Base-by-base conservation (phyloP, 2,888 invertebrate species). In the Drosophila testacea region DNA sequence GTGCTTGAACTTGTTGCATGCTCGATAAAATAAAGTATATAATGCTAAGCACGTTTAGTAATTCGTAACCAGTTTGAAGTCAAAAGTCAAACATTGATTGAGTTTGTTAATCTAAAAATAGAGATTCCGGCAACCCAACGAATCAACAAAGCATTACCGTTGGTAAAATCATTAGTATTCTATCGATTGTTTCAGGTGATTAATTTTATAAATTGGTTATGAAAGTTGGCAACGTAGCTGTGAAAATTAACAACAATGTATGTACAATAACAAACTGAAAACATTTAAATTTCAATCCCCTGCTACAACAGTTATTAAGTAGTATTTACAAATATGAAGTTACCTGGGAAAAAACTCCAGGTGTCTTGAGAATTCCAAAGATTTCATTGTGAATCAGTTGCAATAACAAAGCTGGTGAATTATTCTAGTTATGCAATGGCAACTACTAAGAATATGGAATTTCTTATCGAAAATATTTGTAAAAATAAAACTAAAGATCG, bases 101-200 rank as follows among this genome's bases (percentile, higher is more conserved):
- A 62, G 34, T 47, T 56, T 11, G 50, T 73, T 41, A 64, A 56
- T 57, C 65, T 74, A 74, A 52, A 76, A 74, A 71, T 74, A 74
- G 48, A 32, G 16, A 36, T 47, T 55, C 46, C 30, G 50, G 38
- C 38, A 73, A 62, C 10, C 42, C n/a, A 50, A 57, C 28, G 47
- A 30, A 48, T 52, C 13, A 13, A 34, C 47, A 7, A 48, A 48
- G 13, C 30, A 47, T 1, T 22, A 22, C 32, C n/a, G n/a, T 51
- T 10, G 41, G 47, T 34, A 10, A 16, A 39, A 44, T 6, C 44
- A n/a, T 28, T 4, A 10, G 28, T 28, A 50, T 55, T 38, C 52
- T 42, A 39, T 57, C 52, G 27, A 16, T 48, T 59, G 47, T 48
- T 50, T n/a, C 7, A 34, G 9, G 13, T 46, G 41, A 54, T 68